Evolutionary conservation across 2,113 vertebrate species (phyloP).

Genomic region (Poeciliopsis occidentalis): DNA sequence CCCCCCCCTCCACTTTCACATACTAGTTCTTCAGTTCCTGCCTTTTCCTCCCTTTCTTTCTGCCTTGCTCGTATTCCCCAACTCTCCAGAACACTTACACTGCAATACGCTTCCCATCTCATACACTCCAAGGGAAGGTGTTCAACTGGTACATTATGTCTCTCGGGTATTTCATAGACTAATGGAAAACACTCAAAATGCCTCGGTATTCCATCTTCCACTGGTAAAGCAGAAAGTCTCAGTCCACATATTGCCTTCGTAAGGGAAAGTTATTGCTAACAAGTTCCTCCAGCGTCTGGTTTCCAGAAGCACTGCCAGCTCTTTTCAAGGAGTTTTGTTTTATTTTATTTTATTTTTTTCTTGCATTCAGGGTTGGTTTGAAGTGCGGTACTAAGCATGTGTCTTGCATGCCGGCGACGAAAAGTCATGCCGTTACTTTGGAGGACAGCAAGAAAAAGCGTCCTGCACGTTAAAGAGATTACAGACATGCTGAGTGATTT

Average conservation of each 20-base stretch:
- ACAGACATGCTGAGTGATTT: too few relatives aligned
- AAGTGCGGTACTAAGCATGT: too few relatives aligned
- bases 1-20: constrained; percentile 4
- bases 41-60: constrained; percentile 14
- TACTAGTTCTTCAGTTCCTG: constrained; percentile 11
- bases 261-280: constrained; percentile 51
- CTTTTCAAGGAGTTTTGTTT: background rate
- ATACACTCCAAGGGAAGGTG: constrained; percentile 58
- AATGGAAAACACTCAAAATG: constrained; percentile 75
- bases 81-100: constrained; percentile 48
- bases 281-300: constrained; percentile 37
- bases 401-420: too few relatives aligned
- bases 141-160: constrained; percentile 70
- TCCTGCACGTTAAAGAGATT: too few relatives aligned
- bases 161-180: constrained; percentile 66
- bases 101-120: constrained; percentile 46
- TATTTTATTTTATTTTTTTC: too few relatives aligned
- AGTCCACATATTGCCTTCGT: constrained; percentile 51
- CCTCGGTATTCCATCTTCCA: constrained; percentile 60
- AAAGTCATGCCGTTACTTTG: too few relatives aligned
- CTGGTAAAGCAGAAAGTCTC: constrained; percentile 45
- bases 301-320: constrained; percentile 24
- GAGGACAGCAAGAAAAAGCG: too few relatives aligned
- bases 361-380: too few relatives aligned
- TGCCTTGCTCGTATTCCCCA: constrained; percentile 19